phyloP scores from a whole-genome alignment of 2,797 vertebrate genomes.

The Pseudochaenichthys georgianus region DNA sequence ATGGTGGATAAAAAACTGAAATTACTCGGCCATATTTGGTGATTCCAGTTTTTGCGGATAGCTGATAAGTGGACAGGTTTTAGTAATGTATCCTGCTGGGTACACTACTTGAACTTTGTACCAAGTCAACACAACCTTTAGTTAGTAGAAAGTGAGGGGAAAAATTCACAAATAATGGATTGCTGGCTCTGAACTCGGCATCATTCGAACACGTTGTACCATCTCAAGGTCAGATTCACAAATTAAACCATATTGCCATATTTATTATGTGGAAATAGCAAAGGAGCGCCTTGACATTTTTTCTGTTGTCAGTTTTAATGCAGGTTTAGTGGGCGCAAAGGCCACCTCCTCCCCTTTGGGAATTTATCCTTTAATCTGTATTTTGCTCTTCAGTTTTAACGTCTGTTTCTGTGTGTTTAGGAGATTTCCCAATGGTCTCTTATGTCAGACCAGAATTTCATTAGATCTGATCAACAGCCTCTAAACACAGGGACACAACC shows the following conservation, averaged over 20 bases:
- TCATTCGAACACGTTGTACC: no score
- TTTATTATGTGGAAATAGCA: no score
- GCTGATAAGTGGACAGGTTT: not conserved
- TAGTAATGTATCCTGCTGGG: not conserved
- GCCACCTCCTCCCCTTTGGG: no score
- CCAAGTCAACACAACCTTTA: not conserved
- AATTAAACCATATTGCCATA: no score
- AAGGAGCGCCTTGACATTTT: no score
- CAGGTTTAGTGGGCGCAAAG: no score
- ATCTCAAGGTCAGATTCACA: no score
- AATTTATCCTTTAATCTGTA: not conserved
- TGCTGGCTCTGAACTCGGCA: no score
- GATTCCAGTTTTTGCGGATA: slow-evolving; percentile 3
- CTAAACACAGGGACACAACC: not conserved
- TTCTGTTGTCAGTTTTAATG: no score
- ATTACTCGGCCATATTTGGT: not conserved
- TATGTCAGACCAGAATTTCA: slow-evolving; percentile 23
- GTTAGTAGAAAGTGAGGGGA: not conserved
- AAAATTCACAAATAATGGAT: no score
- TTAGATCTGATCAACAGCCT: slow-evolving; percentile 33
- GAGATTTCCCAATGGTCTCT: slow-evolving; percentile 7
- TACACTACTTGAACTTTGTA: not conserved
- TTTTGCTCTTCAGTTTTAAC: slow-evolving; percentile 6
- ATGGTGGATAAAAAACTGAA: not conserved
- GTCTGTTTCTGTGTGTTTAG: not conserved